These are phyloP conservation scores for Perizoma flavofasciatum DNA, from an alignment of 2,888 invertebrate species.

Conservation along the genomic window DNA sequence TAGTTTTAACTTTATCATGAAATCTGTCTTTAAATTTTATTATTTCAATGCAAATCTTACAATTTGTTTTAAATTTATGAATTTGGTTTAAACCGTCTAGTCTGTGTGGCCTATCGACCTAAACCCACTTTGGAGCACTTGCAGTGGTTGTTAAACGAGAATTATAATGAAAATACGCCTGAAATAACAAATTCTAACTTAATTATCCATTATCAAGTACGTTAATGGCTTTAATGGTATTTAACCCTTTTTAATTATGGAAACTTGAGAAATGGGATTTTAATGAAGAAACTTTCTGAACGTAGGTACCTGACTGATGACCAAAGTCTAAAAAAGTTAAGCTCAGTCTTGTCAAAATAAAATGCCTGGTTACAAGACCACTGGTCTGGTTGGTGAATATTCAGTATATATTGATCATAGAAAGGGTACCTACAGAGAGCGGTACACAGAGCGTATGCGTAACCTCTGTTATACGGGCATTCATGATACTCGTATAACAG, in stretches of 20 bases:
- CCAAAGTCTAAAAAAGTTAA: constrained; percentile 11
- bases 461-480: too few relatives aligned
- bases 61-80: too few relatives aligned
- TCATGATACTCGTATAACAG: too few relatives aligned
- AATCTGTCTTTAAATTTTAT: too few relatives aligned
- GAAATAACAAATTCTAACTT: constrained; percentile 38
- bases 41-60: too few relatives aligned
- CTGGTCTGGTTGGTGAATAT: too few relatives aligned
- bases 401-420: too few relatives aligned
- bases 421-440: too few relatives aligned
- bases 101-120: too few relatives aligned
- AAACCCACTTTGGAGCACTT: not conserved
- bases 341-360: not conserved
- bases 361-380: too few relatives aligned
- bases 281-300: constrained; percentile 52
- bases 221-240: constrained; percentile 43
- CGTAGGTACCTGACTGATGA: constrained; percentile 33
- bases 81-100: not conserved
- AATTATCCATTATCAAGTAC: constrained; percentile 48
- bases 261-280: constrained; percentile 51
- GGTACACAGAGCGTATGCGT: too few relatives aligned
- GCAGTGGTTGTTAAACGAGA: constrained; percentile 9
- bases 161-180: constrained; percentile 20
- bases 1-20: too few relatives aligned
- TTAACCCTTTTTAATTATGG: constrained; percentile 46